Base-by-base conservation (phyloP, 2,888 invertebrate genomes). In the Pandemis corylana region DNA sequence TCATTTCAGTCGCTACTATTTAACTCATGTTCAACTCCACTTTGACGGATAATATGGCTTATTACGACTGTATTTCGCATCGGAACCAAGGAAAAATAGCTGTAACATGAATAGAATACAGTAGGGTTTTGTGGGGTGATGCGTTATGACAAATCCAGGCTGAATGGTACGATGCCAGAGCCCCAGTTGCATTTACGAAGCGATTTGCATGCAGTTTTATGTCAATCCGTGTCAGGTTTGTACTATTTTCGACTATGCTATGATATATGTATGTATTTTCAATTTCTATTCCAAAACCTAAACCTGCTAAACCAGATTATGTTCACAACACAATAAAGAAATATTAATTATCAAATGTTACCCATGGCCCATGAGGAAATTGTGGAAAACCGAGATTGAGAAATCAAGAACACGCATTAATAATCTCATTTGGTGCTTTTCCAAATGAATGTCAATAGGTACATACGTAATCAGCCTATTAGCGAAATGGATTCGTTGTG, bases 181-280 rank as follows among this genome's bases (percentile, higher is more conserved):
- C 59, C 74, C 51, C 51, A 41, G 65, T 66, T 71, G 75, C 67
- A 62, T 74, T 74, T 70, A 70, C 61, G 69, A 74, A 65, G 69
- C 49, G 70, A 65, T 69, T 49, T 20, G 61, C 61, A 62, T 42
- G 66, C 46, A 49, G 41, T 72, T 61, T 71, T 71, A 49, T 66
- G 59, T 1, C 15, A 15, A 53, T 15, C 7, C 53, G 2, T 53
- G 7, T 7, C 15, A 53, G 53, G 9, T 15, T 53, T 53, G 53
- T 20, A 51, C 53, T 53, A 53, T 20, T 53, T 53, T n/a, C 5
- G 2, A n/a, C 28, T 36, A 36, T 36, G 28, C 28, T 36, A 36
- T 36, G 28, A 36, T 36, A 36, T 36, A 36, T 36, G 28, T 4
- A 36, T 36, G 28, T 36, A 36, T 36, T 36, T 36, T 36, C 4